Evolutionary conservation across 1,140 invertebrate genomes (phyloP).

Genomic region (Eciton burchellii): DNA sequence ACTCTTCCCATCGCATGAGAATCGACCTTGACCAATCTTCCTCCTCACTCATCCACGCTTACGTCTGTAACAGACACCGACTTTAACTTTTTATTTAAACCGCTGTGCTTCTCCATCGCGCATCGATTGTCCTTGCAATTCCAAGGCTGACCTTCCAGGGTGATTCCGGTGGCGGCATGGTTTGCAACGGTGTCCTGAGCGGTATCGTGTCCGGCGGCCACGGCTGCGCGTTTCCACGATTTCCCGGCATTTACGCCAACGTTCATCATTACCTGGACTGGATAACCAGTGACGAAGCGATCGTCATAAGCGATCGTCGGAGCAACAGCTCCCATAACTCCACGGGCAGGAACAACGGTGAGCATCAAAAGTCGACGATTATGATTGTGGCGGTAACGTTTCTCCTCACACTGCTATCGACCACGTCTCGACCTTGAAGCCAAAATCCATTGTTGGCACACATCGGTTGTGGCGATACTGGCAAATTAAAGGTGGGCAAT

Average conservation of each 20-base stretch:
- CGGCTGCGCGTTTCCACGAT: constrained; percentile 85
- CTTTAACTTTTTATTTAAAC: no score
- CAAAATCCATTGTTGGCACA: background rate
- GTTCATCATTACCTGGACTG: constrained; percentile 84
- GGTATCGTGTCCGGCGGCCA: constrained; percentile 87
- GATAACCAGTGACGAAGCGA: constrained; percentile 74
- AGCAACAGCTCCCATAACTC: background rate
- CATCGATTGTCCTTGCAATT: no score
- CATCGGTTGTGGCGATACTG: constrained; percentile 12
- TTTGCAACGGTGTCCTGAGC: constrained; percentile 82
- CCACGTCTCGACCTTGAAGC: background rate
- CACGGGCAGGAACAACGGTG: background rate
- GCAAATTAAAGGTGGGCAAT: background rate
- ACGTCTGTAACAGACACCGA: no score
- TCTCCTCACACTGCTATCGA: background rate
- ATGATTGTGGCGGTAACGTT: background rate
- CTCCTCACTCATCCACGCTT: constrained; percentile 7
- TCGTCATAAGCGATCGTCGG: background rate
- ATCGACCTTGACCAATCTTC: no score
- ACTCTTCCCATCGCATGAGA: no score
- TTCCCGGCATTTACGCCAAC: constrained; percentile 86
- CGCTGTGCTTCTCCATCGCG: no score
- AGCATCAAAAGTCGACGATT: background rate
- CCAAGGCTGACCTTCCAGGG: constrained; percentile 83
- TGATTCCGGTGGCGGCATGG: constrained; percentile 86